A percentile compares a stretch with the other conserved stretches of the same genome.
These are phyloP conservation scores for Actinia tenebrosa DNA, from an alignment of 64 coral and sea anemone species.

Conservation along the genomic window DNA sequence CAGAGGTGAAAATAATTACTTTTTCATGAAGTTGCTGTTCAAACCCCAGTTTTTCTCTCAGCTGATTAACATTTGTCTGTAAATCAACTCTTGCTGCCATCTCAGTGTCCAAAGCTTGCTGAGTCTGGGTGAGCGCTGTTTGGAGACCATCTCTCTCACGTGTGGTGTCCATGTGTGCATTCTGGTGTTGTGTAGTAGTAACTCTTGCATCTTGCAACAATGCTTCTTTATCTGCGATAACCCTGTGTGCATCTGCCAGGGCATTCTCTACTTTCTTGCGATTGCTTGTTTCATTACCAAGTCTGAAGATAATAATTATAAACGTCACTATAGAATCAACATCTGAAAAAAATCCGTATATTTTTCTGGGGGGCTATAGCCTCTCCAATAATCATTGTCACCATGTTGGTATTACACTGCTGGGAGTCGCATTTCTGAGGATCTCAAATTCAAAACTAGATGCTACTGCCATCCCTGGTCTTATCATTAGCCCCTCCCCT, in stretches of 20 bases:
- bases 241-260: slow-evolving; percentile 81
- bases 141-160: slow-evolving; percentile 75
- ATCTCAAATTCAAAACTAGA: too few species aligned
- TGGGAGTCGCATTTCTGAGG: too few species aligned
- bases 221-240: slow-evolving; percentile 92
- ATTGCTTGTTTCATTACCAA: slow-evolving; percentile 56
- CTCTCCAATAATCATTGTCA: too few species aligned
- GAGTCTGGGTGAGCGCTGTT: slow-evolving; percentile 73
- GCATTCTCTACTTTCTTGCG: slow-evolving; percentile 88
- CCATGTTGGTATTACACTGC: too few species aligned
- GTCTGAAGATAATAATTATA: neutral
- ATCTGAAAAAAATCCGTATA: too few species aligned
- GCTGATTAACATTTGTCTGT: slow-evolving; percentile 72
- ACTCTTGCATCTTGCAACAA: slow-evolving; percentile 89
- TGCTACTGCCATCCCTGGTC: too few species aligned
- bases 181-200: slow-evolving; percentile 91
- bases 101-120: slow-evolving; percentile 87
- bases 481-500: too few species aligned
- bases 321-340: too few species aligned
- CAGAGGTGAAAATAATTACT: neutral
- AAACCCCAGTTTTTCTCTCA: slow-evolving; percentile 89
- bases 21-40: slow-evolving; percentile 90
- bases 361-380: too few species aligned
- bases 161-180: slow-evolving; percentile 89
- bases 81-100: slow-evolving; percentile 68